phyloP scores from a whole-genome alignment of 2,888 invertebrate species.

The Pachliopta kotzebuea region DNA sequence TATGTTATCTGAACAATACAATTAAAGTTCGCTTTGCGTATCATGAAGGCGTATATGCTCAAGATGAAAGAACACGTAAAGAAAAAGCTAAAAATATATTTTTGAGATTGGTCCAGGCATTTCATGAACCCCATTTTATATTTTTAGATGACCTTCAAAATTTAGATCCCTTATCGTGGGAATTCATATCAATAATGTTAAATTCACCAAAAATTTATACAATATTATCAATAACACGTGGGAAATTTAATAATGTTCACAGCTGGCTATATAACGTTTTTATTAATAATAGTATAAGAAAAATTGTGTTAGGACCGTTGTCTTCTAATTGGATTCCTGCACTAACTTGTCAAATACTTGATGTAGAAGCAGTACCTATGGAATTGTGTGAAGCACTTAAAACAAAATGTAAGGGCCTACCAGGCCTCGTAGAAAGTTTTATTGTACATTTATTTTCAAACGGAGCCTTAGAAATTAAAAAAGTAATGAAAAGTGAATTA shows the following conservation, averaged over 20 bases:
- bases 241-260: slow-evolving; percentile 60
- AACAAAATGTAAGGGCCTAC: slow-evolving; percentile 70
- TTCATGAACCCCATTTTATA: slow-evolving; percentile 55
- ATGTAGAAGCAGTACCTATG: slow-evolving; percentile 77
- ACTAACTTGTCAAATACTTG: slow-evolving; percentile 82
- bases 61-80: slow-evolving; percentile 56
- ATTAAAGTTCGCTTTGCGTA: slow-evolving; percentile 77
- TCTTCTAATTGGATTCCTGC: slow-evolving; percentile 60
- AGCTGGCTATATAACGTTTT: slow-evolving; percentile 69
- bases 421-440: slow-evolving; percentile 77
- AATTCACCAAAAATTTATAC: slow-evolving; percentile 55
- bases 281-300: slow-evolving; percentile 58
- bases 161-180: slow-evolving; percentile 70
- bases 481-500: slow-evolving; percentile 49
- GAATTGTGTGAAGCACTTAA: slow-evolving; percentile 71
- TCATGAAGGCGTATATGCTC: slow-evolving; percentile 57
- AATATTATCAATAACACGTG: slow-evolving; percentile 57
- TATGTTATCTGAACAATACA: slow-evolving; percentile 79
- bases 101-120: slow-evolving; percentile 52
- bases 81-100: slow-evolving; percentile 64
- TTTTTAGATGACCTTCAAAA: slow-evolving; percentile 75
- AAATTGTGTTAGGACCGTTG: slow-evolving; percentile 66
- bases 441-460: slow-evolving; percentile 74
- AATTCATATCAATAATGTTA: slow-evolving; percentile 61
- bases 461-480: slow-evolving; percentile 61